Evolutionary conservation across 2,113 vertebrate genomes (phyloP), one percentile per base, ranked within the genome.

Genomic region (Eretmochelys imbricata): DNA sequence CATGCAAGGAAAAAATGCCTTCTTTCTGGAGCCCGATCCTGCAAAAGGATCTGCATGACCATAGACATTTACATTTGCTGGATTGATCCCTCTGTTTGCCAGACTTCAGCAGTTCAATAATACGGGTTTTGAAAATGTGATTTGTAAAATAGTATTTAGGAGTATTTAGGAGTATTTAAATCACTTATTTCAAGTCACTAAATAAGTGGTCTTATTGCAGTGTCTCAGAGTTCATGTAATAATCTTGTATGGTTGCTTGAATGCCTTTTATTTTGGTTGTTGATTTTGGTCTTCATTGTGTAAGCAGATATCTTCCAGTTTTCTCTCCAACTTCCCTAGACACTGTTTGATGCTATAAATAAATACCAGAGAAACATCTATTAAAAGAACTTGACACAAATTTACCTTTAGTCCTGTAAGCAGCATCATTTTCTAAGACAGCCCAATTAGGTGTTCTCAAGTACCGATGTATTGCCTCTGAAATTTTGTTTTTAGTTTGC

Each of bases 181-280:
- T 35, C 55, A 75, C 50, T 88, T 62, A 80, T 59, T 3, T 1
- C 55, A 82, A 62, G 24, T 19, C 10, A 0, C 0, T 16, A 2
- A 50, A 4, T 22, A 42, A 42, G 42, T 38, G 51, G 51, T 87
- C 12, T 87, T 10, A 4, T 19, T 2, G 27, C 69, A 22, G 5
- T 29, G 62, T 90, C n/a, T 19, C 10, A n/a, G 51, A 76, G 25
- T 27, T 89, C 17, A 27, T 22, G 0, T 72, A 88, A 54, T 10
- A 75, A 12, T 0, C 0, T 75, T 69, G 65, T 17, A 69, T 69
- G 17, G 35, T 69, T n/a, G 31, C 35, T 69, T 69, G 65, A 4
- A 69, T 69, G 35, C 19, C 8, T 69, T 69, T n/a, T 69, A 8
- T 12, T 59, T 75, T 85, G 16, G 9, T 49, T 46, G 53, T 72